A percentile compares a stretch with the other conserved stretches of the same genome.
Evolutionary conservation across 1,140 invertebrate genomes (phyloP).

Genomic region (Olivierus martensii): DNA sequence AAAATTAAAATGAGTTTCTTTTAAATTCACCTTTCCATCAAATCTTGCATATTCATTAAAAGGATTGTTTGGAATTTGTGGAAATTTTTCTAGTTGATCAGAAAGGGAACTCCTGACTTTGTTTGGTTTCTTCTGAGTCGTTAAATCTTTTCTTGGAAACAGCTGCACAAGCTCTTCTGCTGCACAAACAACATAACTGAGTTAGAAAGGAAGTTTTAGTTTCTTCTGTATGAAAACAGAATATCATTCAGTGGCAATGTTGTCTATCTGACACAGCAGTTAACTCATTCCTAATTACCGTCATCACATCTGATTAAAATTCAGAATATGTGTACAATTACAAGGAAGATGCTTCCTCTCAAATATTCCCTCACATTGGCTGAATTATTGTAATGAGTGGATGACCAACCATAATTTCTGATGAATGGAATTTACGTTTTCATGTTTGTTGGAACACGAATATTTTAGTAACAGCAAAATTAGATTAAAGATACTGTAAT

Average conservation of each 20-base stretch:
- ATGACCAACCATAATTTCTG: too few species aligned
- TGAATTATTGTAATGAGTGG: too few species aligned
- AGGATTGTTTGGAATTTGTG: slow-evolving; percentile 59
- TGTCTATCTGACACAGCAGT: too few species aligned
- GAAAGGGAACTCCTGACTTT: slow-evolving; percentile 22
- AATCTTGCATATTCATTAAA: slow-evolving; percentile 81
- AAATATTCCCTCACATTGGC: too few species aligned
- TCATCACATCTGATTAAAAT: too few species aligned
- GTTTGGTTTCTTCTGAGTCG: neutral
- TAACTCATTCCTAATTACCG: too few species aligned
- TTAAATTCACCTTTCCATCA: slow-evolving; percentile 47
- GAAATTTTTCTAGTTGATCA: slow-evolving; percentile 56
- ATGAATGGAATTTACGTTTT: too few species aligned
- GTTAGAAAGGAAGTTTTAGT: neutral
- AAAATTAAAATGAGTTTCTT: too few species aligned
- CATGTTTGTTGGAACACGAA: too few species aligned
- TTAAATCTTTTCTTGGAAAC: slow-evolving; percentile 31
- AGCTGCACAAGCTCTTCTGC: slow-evolving; percentile 48
- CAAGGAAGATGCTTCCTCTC: too few species aligned
- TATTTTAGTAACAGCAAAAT: neutral
- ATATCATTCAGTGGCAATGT: neutral
- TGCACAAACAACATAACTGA: slow-evolving; percentile 24
- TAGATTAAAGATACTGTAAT: neutral
- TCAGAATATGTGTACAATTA: too few species aligned
- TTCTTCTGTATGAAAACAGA: neutral